Conservation (phyloP, 2,113 vertebrate species). For the Verasper variegatus region DNA sequence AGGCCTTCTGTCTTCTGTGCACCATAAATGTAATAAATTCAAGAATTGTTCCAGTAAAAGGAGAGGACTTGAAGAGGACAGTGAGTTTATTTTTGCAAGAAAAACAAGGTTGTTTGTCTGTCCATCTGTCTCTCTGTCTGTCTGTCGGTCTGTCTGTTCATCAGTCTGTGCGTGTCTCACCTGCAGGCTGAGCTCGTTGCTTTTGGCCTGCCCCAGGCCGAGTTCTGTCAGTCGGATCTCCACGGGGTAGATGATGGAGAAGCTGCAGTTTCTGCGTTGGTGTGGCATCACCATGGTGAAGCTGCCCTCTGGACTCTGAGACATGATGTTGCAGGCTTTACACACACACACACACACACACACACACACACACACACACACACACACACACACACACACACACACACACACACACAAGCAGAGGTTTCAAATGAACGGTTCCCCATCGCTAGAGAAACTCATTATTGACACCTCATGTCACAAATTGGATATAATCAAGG, state of each 20-base stretch:
- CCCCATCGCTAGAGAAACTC: conserved; percentile 63
- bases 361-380: conserved; percentile 22
- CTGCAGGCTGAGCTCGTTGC: conserved; percentile 70
- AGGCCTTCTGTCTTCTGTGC: no score
- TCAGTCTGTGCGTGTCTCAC: conserved; percentile 32
- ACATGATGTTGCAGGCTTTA: conserved; percentile 95
- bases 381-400: conserved; percentile 20
- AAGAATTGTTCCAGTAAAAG: no score
- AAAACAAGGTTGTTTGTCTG: neutral
- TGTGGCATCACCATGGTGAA: conserved; percentile 93
- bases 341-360: conserved; percentile 45
- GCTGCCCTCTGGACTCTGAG: conserved; percentile 92
- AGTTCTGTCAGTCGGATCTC: conserved; percentile 92
- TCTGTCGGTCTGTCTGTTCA: neutral
- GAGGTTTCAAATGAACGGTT: conserved; percentile 61
- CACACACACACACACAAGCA: conserved; percentile 14
- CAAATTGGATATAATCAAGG: conserved; percentile 60
- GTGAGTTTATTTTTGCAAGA: neutral
- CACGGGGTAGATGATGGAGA: conserved; percentile 96
- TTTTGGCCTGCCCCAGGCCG: conserved; percentile 88
- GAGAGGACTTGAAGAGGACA: no score
- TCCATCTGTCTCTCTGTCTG: neutral
- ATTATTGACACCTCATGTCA: conserved; percentile 64
- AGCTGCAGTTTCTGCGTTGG: conserved; percentile 94
- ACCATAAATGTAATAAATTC: no score